Conservation (phyloP, 2,113 vertebrate species). For the Ptyas mucosa region DNA sequence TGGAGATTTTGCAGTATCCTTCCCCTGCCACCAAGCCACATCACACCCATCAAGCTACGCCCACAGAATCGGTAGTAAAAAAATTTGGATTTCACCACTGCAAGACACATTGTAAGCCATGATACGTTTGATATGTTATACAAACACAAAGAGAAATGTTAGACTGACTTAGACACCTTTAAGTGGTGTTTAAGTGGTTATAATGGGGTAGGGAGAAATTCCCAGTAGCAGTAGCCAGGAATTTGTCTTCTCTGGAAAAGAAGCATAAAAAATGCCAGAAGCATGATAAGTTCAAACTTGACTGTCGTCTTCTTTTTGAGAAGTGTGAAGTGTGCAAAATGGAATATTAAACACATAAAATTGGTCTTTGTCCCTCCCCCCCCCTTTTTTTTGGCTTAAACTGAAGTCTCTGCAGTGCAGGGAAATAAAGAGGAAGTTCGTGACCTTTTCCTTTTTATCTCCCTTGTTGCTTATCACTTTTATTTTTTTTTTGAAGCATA, state of each 20-base stretch:
- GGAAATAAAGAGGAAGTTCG: slow-evolving; percentile 26
- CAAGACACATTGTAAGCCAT: neutral
- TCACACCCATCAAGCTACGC: no score
- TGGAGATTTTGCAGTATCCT: no score
- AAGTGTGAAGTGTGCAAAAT: neutral
- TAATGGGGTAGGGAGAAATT: neutral
- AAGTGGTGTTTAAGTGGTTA: neutral
- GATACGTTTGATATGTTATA: neutral
- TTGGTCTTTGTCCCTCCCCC: neutral
- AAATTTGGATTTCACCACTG: no score
- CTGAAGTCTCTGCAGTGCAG: slow-evolving; percentile 6
- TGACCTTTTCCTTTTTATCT: slow-evolving; percentile 7
- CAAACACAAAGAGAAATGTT: neutral
- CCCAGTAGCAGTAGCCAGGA: neutral
- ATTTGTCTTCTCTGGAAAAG: neutral
- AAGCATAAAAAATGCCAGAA: neutral
- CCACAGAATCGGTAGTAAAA: no score
- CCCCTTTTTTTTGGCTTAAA: neutral
- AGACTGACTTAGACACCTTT: neutral
- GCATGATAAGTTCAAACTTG: neutral
- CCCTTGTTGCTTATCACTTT: slow-evolving; percentile 38
- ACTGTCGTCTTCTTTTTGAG: neutral
- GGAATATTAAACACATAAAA: neutral
- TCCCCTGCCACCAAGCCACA: no score
- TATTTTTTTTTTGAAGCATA: slow-evolving; percentile 3